These are phyloP conservation scores for Cataglyphis cursor DNA, from an alignment of 2,888 invertebrate genomes.

Conservation along the genomic window DNA sequence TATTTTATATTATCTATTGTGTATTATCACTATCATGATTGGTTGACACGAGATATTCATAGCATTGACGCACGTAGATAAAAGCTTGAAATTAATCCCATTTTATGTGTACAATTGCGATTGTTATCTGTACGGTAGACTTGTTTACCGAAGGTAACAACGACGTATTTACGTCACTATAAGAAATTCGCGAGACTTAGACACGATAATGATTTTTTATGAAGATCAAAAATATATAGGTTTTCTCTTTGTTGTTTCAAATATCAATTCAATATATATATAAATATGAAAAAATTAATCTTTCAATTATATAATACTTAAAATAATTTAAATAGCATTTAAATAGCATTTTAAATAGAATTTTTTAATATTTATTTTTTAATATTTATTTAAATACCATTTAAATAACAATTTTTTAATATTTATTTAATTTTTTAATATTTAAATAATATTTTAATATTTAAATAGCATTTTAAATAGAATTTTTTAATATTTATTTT, in stretches of 20 bases:
- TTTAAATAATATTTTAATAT: not conserved
- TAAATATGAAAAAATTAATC: not conserved
- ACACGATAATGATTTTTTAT: slow-evolving; percentile 18
- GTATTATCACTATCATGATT: slow-evolving; percentile 34
- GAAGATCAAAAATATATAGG: not conserved
- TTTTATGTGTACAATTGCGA: slow-evolving; percentile 70
- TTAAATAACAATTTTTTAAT: too few species aligned
- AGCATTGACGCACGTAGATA: slow-evolving; percentile 71
- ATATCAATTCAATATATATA: not conserved
- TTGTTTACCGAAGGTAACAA: slow-evolving; percentile 70
- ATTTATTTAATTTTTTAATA: not conserved
- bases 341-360: not conserved
- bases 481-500: not conserved
- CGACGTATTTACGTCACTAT: slow-evolving; percentile 70
- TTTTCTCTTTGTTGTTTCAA: not conserved
- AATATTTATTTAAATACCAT: too few species aligned
- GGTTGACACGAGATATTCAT: slow-evolving; percentile 31
- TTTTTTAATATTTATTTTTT: not conserved
- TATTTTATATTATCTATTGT: slow-evolving; percentile 37
- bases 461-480: not conserved
- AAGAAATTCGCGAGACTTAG: slow-evolving; percentile 32
- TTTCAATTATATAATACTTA: not conserved
- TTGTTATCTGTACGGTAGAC: slow-evolving; percentile 70
- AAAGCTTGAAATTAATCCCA: slow-evolving; percentile 78
- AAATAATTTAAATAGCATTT: not conserved